Evolutionary conservation across 2,113 vertebrate species (phyloP), one percentile per base, ranked within the genome.

Genomic region (Corydoras sp.): DNA sequence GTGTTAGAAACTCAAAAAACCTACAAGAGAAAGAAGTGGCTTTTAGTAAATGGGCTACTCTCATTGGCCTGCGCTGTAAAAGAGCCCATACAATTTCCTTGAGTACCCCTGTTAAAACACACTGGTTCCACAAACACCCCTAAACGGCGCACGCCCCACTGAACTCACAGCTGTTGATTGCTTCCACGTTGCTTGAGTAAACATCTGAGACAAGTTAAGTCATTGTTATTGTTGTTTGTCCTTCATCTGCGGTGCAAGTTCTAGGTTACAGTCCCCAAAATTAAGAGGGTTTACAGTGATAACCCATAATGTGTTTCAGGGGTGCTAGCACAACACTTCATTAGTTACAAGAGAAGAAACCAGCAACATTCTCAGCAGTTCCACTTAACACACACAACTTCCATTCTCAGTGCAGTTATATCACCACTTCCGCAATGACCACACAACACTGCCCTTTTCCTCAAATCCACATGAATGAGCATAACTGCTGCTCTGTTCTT

Each of bases 131-230:
- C 43, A 77, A 80, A 75, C 67, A 76, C 71, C 13, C 55, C 75
- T 63, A 69, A 75, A 72, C 70, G 18, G 53, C 62, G 2, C 18
- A 24, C 18, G 18, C 18, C 18, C 18, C 18, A 24, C 54, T 69
- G 55, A 58, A 71, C 59, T 61, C 65, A 48, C 51, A 69, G 72
- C 55, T 53, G 56, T 65, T 82, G 59, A 78, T 77, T 78, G 77
- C 69, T 81, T 83, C 81, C 77, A 82, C 66, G 77, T 62, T 69
- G 69, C 67, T 76, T 80, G 69, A 76, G 80, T 79, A 86, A 88
- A 87, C 83, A 86, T 68, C 62, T 80, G 75, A 62, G 69, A 76
- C 71, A 68, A 75, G 76, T 82, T 82, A 81, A 76, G 75, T 58
- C 69, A 60, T 74, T 77, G 83, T 81, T 79, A 75, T 75, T 82